These are phyloP conservation scores for Limnephilus rhombicus DNA, from an alignment of 2,888 invertebrate species.

Conservation along the genomic window DNA sequence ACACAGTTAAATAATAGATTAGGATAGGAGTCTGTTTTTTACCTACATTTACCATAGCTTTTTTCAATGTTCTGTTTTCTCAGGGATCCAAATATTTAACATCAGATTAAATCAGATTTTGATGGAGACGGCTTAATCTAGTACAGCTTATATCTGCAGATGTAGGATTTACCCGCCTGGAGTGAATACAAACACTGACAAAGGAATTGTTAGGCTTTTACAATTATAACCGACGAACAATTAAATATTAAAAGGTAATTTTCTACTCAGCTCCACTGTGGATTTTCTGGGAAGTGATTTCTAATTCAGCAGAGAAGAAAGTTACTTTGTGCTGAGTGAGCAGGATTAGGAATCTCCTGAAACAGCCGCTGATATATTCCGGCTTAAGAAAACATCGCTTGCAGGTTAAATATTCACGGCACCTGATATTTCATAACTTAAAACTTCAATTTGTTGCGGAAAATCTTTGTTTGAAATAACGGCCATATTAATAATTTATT, in stretches of 20 bases:
- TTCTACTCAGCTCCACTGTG: constrained; percentile 38
- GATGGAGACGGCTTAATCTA: background rate
- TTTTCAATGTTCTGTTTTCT: too few relatives aligned
- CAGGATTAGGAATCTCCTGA: background rate
- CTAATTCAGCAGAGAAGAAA: constrained; percentile 23
- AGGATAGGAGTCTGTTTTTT: too few relatives aligned
- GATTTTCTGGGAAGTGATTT: constrained; percentile 30
- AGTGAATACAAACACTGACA: constrained; percentile 34
- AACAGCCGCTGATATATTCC: constrained; percentile 3
- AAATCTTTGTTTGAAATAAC: background rate
- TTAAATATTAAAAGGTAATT: constrained; percentile 56
- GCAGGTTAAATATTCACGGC: background rate
- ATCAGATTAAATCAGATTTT: background rate
- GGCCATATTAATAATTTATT: background rate
- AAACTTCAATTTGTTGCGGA: background rate
- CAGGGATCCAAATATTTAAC: background rate
- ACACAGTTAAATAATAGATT: too few relatives aligned
- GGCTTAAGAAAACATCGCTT: constrained; percentile 10
- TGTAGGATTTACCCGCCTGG: background rate
- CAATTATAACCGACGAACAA: constrained; percentile 51
- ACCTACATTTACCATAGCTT: too few relatives aligned
- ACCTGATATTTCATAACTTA: background rate
- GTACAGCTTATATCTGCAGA: background rate
- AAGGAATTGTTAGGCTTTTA: constrained; percentile 44
- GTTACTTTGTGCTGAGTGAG: constrained; percentile 4